phyloP scores from a whole-genome alignment of 1,140 invertebrate species.

The Radopholus similis region DNA sequence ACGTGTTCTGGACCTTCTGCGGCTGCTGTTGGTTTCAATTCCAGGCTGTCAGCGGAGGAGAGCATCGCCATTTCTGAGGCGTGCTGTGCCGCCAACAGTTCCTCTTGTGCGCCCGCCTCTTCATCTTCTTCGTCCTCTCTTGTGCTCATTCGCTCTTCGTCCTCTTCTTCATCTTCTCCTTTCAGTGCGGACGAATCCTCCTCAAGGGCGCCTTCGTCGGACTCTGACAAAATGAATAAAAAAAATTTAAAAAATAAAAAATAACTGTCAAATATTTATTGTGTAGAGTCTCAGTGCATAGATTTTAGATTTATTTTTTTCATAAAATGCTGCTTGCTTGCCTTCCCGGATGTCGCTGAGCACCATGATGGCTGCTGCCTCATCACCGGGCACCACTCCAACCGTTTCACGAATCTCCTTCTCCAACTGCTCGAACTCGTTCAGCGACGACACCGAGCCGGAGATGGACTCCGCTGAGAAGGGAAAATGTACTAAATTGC shows the following conservation, averaged over 20 bases:
- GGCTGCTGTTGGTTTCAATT: background rate
- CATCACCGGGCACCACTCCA: slow-evolving; percentile 8
- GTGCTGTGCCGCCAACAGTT: too few relatives aligned
- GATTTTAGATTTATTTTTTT: too few relatives aligned
- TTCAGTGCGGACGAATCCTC: background rate
- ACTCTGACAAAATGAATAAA: too few relatives aligned
- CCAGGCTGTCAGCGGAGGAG: background rate
- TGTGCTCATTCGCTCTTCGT: slow-evolving; percentile 8
- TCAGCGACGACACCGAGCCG: slow-evolving; percentile 44
- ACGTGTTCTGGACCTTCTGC: background rate
- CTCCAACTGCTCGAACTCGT: slow-evolving; percentile 53
- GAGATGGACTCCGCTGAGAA: slow-evolving; percentile 17
- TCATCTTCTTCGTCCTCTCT: slow-evolving; percentile 11
- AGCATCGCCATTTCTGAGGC: background rate
- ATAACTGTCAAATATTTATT: too few relatives aligned
- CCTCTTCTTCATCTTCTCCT: background rate
- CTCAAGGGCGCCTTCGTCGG: background rate
- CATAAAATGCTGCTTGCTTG: too few relatives aligned
- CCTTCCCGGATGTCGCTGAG: slow-evolving; percentile 34
- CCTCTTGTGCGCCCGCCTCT: slow-evolving; percentile 14
- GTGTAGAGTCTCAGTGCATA: too few relatives aligned
- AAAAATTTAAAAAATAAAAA: too few relatives aligned
- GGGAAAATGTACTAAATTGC: too few relatives aligned
- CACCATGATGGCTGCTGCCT: slow-evolving; percentile 27
- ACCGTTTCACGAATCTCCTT: slow-evolving; percentile 39